These are phyloP conservation scores for Chaitophorus viminalis DNA, from an alignment of 2,888 invertebrate genomes.

Conservation along the genomic window DNA sequence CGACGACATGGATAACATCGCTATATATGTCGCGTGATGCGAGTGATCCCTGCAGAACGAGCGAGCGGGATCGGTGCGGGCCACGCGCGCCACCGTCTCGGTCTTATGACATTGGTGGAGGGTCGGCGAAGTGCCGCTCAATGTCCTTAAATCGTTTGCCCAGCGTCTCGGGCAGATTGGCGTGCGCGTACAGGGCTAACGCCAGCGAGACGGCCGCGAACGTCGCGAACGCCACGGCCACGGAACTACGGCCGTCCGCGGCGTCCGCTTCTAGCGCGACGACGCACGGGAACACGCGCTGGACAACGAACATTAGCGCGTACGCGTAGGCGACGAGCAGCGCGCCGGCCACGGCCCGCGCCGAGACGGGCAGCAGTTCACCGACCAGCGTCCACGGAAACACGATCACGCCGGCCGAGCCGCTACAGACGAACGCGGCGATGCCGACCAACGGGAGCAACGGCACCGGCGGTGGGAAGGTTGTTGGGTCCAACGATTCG, in stretches of 20 bases:
- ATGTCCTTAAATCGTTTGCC: constrained; percentile 72
- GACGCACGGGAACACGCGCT: constrained; percentile 70
- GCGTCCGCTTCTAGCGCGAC: constrained; percentile 65
- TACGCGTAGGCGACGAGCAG: constrained; percentile 71
- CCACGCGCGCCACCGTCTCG: background rate
- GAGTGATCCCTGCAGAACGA: too few relatives aligned
- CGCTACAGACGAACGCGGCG: constrained; percentile 70
- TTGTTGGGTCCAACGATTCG: constrained; percentile 66
- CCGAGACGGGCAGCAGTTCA: constrained; percentile 71
- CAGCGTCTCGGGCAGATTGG: constrained; percentile 72
- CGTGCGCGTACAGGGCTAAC: constrained; percentile 69
- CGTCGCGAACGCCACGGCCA: constrained; percentile 66
- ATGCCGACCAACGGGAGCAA: constrained; percentile 56
- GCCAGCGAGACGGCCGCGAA: constrained; percentile 69
- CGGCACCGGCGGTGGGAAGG: constrained; percentile 37
- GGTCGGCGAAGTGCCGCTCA: constrained; percentile 66
- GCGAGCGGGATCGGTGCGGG: background rate
- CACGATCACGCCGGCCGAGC: constrained; percentile 71
- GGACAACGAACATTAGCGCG: constrained; percentile 70
- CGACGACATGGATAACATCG: too few relatives aligned
- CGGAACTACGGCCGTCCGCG: background rate
- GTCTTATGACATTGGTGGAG: constrained; percentile 9
- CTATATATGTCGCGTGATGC: too few relatives aligned
- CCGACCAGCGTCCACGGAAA: constrained; percentile 73
- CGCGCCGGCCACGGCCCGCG: constrained; percentile 71